Evolutionary conservation across 2,797 vertebrate genomes (phyloP).

Genomic region (Sebastes minor): DNA sequence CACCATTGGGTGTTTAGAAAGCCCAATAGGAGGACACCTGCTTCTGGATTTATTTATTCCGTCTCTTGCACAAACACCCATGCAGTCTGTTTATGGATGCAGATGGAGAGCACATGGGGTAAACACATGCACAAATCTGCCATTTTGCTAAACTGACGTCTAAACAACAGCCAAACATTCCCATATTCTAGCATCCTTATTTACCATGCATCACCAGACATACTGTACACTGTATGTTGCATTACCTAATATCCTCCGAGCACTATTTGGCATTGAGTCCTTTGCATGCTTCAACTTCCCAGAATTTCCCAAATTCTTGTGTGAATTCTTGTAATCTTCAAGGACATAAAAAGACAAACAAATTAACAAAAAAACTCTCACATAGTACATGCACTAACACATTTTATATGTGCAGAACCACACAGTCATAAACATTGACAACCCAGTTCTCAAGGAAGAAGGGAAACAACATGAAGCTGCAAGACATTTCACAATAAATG

Average conservation of each 20-base stretch:
- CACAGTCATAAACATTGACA: background rate
- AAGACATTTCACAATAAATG: background rate
- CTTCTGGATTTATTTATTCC: constrained; percentile 68
- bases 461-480: background rate
- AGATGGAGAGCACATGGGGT: constrained; percentile 54
- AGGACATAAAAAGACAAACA: constrained; percentile 15
- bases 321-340: constrained; percentile 13
- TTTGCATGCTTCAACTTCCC: constrained; percentile 1
- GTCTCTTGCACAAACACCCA: constrained; percentile 68
- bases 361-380: background rate
- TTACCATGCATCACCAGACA: background rate
- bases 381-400: background rate
- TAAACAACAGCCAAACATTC: constrained; percentile 21
- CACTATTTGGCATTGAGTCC: background rate
- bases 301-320: constrained; percentile 3
- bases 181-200: constrained; percentile 5
- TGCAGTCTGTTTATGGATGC: constrained; percentile 62
- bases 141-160: background rate
- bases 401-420: background rate
- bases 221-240: background rate
- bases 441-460: background rate
- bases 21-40: constrained; percentile 80
- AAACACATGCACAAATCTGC: constrained; percentile 62
- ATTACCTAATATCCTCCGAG: background rate
- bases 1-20: constrained; percentile 50